Evolutionary conservation across 2,888 invertebrate species (phyloP).

Genomic region (Nephrotoma appendiculata): DNA sequence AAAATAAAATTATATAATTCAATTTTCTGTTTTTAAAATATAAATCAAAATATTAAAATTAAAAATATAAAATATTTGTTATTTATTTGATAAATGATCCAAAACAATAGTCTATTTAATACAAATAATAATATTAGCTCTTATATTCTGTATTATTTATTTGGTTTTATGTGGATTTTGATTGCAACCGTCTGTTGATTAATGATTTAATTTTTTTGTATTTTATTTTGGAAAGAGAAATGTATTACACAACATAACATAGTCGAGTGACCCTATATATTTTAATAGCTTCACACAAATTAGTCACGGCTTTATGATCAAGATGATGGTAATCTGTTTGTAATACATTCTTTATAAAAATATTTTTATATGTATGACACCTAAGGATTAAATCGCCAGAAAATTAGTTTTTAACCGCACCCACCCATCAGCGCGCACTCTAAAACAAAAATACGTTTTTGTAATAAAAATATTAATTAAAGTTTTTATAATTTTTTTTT

Average conservation of each 20-base stretch:
- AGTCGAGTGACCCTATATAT: background rate
- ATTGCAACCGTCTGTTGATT: background rate
- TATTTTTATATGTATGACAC: background rate
- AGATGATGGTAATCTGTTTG: background rate
- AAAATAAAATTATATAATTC: background rate
- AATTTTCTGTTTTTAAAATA: background rate
- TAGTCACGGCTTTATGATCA: background rate
- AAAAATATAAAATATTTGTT: background rate
- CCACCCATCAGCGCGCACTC: background rate
- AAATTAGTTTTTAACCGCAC: background rate
- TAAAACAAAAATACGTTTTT: background rate
- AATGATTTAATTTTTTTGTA: background rate
- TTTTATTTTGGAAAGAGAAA: background rate
- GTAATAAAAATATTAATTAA: background rate
- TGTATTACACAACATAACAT: background rate
- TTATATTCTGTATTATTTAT: background rate
- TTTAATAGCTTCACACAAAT: background rate
- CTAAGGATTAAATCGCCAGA: background rate
- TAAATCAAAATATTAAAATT: background rate
- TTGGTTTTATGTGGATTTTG: background rate
- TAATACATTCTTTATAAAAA: too few relatives aligned
- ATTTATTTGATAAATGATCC: background rate
- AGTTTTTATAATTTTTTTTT: background rate
- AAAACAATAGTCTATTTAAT: background rate
- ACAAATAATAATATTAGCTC: background rate